Conservation (phyloP, 2,888 invertebrate genomes). For the Biston stratarius region DNA sequence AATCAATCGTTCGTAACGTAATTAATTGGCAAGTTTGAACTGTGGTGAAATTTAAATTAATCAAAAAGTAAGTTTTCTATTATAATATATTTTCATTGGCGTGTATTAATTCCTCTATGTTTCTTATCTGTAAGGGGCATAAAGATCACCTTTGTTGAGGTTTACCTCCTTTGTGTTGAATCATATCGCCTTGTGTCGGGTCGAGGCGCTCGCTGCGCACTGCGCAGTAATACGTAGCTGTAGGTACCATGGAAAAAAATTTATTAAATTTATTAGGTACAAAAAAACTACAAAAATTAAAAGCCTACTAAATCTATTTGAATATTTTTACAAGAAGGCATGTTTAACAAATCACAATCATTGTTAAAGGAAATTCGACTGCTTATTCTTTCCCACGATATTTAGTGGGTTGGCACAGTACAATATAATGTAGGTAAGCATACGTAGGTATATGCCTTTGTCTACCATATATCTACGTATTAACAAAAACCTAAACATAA, state of each 20-base stretch:
- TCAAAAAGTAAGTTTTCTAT: background rate
- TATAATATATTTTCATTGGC: background rate
- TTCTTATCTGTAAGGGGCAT: background rate
- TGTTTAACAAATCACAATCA: too few species aligned
- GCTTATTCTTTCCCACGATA: too few species aligned
- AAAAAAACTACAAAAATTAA: too few species aligned
- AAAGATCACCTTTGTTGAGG: background rate
- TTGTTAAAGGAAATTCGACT: too few species aligned
- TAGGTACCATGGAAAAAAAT: background rate
- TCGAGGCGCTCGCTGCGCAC: constrained; percentile 13
- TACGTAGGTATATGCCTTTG: too few species aligned
- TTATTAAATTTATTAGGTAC: too few species aligned
- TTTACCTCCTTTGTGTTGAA: constrained; percentile 49
- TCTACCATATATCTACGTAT: too few species aligned
- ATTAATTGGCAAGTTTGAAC: constrained; percentile 5
- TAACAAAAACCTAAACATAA: too few species aligned
- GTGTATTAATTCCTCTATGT: background rate
- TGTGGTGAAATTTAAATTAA: constrained; percentile 2
- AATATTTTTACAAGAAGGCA: too few species aligned
- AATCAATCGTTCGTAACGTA: constrained; percentile 8
- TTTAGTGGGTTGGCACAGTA: too few species aligned
- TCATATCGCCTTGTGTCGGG: constrained; percentile 33
- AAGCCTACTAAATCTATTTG: too few species aligned
- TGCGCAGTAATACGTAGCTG: background rate
- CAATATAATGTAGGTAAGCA: too few species aligned